Percentiles rank a stretch among this genome's conserved stretches.
phyloP scores from a whole-genome alignment of 2,113 vertebrate species.

The Ovibos moschatus region DNA sequence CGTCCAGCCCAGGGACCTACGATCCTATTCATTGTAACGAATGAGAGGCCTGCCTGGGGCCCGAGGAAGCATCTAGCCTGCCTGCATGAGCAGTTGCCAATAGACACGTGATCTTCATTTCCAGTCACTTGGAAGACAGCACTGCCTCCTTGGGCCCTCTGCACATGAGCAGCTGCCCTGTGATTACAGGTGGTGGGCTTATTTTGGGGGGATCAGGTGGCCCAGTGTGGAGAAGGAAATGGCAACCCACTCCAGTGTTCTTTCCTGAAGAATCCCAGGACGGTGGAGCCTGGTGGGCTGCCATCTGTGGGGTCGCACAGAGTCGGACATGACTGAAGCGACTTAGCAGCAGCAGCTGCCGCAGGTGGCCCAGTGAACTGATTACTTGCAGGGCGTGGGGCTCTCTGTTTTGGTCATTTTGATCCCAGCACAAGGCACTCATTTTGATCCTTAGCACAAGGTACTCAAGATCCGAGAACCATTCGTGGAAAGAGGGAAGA shows the following conservation, averaged over 20 bases:
- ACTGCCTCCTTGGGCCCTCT: accelerated
- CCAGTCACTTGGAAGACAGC: background rate
- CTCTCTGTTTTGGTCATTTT: background rate
- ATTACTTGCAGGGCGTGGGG: background rate
- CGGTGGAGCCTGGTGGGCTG: no score
- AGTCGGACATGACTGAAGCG: no score
- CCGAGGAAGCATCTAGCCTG: background rate
- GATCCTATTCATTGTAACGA: background rate
- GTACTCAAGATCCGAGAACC: background rate
- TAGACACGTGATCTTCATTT: accelerated
- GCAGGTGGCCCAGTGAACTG: background rate
- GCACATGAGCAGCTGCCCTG: background rate
- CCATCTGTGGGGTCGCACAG: no score
- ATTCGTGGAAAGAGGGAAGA: background rate
- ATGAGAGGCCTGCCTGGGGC: background rate
- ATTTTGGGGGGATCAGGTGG: background rate
- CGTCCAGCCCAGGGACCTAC: accelerated
- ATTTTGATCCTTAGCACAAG: background rate
- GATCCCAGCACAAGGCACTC: background rate
- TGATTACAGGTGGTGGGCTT: background rate
- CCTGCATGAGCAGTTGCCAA: background rate
- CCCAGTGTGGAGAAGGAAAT: background rate
- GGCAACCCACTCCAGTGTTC: no score
- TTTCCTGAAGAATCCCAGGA: no score
- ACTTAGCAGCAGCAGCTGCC: no score